These are phyloP conservation scores for Stegostoma tigrinum DNA, from an alignment of 2,113 vertebrate species.

Conservation along the genomic window DNA sequence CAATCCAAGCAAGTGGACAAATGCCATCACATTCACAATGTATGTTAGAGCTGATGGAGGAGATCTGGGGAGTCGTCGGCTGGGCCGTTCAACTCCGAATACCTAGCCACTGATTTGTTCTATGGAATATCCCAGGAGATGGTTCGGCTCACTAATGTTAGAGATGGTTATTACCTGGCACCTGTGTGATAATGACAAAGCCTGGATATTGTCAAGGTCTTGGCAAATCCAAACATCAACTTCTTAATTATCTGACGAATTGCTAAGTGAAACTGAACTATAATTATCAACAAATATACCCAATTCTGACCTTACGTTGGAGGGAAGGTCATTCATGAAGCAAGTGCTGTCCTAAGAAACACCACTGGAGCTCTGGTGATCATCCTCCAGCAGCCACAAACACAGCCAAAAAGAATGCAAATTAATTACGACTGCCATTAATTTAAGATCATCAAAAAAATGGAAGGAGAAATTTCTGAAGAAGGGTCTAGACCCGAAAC, in stretches of 20 bases:
- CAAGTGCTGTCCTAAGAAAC: background rate
- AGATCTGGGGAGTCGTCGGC: background rate
- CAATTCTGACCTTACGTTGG: background rate
- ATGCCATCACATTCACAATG: background rate
- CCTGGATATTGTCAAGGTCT: background rate
- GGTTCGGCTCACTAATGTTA: background rate
- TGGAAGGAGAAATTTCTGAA: background rate
- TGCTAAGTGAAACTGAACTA: background rate
- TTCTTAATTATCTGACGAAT: background rate
- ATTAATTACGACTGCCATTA: background rate
- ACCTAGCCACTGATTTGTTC: background rate
- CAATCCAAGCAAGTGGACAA: background rate
- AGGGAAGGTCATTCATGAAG: background rate
- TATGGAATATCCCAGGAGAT: background rate
- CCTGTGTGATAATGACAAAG: background rate
- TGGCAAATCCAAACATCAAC: background rate
- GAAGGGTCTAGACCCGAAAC: too few relatives aligned
- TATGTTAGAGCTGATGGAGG: background rate
- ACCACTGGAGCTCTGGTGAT: background rate
- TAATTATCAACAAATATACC: background rate
- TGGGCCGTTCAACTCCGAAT: background rate
- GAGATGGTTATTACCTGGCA: background rate
- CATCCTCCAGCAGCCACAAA: background rate
- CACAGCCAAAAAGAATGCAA: background rate
- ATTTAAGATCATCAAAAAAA: background rate